A percentile compares a stretch with the other conserved stretches of the same genome.
phyloP scores from a whole-genome alignment of 2,797 vertebrate species.

The Ctenochaetus hawaiiensis region DNA sequence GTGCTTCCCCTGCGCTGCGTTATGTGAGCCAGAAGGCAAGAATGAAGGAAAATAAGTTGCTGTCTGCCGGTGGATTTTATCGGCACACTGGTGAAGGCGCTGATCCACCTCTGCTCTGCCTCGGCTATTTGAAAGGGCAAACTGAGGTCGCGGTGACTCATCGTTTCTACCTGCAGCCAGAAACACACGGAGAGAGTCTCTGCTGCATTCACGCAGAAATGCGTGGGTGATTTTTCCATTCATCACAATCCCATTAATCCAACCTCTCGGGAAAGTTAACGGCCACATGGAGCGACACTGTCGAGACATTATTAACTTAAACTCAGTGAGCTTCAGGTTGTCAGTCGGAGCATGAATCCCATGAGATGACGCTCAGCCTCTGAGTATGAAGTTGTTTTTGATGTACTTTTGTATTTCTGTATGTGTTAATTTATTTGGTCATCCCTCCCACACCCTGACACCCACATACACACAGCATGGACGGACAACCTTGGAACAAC shows the following conservation, averaged over 20 bases:
- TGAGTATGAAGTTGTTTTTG: not conserved
- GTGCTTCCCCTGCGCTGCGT: not conserved
- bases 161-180: not conserved
- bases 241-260: not conserved
- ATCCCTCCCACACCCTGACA: slow-evolving; percentile 21
- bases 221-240: not conserved
- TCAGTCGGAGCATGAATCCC: not conserved
- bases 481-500: slow-evolving; percentile 41
- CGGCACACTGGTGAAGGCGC: slow-evolving; percentile 8
- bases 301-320: not conserved
- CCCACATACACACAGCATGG: slow-evolving; percentile 37
- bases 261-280: not conserved
- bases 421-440: slow-evolving; percentile 25
- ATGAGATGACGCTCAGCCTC: not conserved
- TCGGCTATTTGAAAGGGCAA: slow-evolving; percentile 7
- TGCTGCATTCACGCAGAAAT: slow-evolving; percentile 3
- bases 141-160: slow-evolving; percentile 47
- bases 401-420: slow-evolving; percentile 5
- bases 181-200: not conserved
- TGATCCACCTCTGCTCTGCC: slow-evolving; percentile 43
- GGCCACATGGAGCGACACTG: not conserved
- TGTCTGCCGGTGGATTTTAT: slow-evolving; percentile 27
- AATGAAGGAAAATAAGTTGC: not conserved
- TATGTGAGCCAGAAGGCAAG: not conserved
- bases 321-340: not conserved